Evolutionary conservation across 2,113 vertebrate genomes (phyloP).

Genomic region (Mandrillus leucophaeus): DNA sequence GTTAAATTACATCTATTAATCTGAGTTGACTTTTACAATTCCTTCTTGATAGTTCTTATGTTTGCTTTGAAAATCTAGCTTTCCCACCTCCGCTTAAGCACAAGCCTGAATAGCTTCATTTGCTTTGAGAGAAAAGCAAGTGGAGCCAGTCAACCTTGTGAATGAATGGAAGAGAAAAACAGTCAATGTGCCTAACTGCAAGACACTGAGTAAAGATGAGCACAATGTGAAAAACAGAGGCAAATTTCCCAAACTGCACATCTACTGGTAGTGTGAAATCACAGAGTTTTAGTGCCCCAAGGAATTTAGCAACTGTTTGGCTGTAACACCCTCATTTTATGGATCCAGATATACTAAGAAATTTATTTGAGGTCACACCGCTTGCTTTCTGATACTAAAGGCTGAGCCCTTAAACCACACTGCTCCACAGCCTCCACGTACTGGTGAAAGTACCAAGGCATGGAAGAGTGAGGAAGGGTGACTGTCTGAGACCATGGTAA

Average conservation of each 20-base stretch:
- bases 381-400: not conserved
- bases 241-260: not conserved
- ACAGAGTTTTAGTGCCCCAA: not conserved
- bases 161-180: not conserved
- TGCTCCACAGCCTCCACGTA: not conserved
- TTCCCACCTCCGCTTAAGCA: not conserved
- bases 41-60: not conserved
- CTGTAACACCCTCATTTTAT: not conserved
- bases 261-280: not conserved
- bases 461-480: too few species aligned
- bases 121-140: not conserved
- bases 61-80: slow-evolving; percentile 13
- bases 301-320: not conserved
- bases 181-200: not conserved
- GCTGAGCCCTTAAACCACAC: not conserved
- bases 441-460: not conserved
- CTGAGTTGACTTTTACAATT: not conserved
- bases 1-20: not conserved
- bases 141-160: not conserved
- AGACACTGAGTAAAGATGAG: not conserved
- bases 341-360: not conserved
- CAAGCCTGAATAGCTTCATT: not conserved
- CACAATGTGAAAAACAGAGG: not conserved
- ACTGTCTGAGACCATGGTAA: not conserved
- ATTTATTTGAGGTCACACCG: not conserved